Percentiles rank a stretch among this genome's conserved stretches.
Evolutionary conservation across 2,797 vertebrate genomes (phyloP).

Genomic region (Delichon dasypus): DNA sequence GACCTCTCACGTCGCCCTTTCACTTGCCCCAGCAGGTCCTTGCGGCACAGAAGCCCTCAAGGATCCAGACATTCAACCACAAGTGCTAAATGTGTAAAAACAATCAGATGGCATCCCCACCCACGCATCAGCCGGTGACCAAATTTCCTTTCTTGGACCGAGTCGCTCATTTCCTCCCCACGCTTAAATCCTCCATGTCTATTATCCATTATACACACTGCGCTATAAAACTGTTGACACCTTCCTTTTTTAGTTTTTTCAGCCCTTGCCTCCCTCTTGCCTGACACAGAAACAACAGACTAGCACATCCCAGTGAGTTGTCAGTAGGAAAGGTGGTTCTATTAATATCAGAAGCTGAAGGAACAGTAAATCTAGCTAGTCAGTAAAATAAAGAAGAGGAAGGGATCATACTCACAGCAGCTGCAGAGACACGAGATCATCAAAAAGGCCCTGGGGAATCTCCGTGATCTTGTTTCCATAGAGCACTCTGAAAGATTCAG

Average conservation of each 20-base stretch:
- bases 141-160: neutral
- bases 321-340: neutral
- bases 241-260: neutral
- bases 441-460: constrained; percentile 95
- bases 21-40: neutral
- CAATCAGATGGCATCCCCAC: constrained; percentile 12
- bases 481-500: constrained; percentile 86
- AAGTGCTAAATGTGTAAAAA: constrained; percentile 12
- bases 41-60: neutral
- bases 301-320: neutral
- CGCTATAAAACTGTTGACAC: constrained; percentile 47
- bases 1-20: neutral
- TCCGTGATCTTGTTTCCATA: constrained; percentile 99
- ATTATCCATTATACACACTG: neutral
- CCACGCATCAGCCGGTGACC: neutral
- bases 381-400: constrained; percentile 35
- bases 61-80: neutral
- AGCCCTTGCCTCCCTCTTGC: neutral
- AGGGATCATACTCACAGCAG: constrained; percentile 89
- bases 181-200: neutral
- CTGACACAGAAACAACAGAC: neutral
- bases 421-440: constrained; percentile 94
- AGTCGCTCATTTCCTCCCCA: constrained; percentile 19
- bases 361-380: constrained; percentile 14
- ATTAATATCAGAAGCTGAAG: constrained; percentile 35